A percentile compares a stretch with the other conserved stretches of the same genome.
Conservation (phyloP, 2,888 invertebrate species). For the Apodemia duryi region DNA sequence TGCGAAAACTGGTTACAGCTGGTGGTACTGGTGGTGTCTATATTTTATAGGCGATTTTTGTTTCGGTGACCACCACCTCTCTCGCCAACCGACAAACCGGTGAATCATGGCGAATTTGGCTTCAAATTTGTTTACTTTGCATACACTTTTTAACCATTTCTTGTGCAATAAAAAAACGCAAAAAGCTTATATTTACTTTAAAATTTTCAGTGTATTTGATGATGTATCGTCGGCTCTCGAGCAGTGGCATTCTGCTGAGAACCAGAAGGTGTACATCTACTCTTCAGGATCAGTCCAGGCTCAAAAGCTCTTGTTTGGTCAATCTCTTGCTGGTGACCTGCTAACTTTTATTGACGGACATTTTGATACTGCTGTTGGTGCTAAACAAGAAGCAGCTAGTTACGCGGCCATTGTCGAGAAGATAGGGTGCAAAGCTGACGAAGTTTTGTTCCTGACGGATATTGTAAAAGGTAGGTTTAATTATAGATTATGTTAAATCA, state of each 20-base stretch:
- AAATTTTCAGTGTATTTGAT: conserved; percentile 86
- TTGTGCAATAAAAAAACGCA: too few species aligned
- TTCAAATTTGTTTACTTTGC: too few species aligned
- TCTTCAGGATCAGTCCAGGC: conserved; percentile 95
- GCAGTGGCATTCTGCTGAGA: conserved; percentile 83
- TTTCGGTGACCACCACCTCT: too few species aligned
- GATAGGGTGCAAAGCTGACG: conserved; percentile 81
- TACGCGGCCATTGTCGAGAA: conserved; percentile 87
- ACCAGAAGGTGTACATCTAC: conserved; percentile 87
- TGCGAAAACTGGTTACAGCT: too few species aligned
- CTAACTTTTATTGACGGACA: conserved; percentile 85
- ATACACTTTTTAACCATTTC: too few species aligned
- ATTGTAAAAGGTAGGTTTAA: conserved; percentile 82
- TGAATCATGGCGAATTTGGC: too few species aligned
- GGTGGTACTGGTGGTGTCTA: too few species aligned
- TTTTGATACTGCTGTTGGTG: conserved; percentile 92
- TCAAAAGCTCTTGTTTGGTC: conserved; percentile 91
- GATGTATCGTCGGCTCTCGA: conserved; percentile 89
- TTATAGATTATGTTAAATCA: background rate
- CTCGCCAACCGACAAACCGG: too few species aligned
- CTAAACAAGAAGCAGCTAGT: conserved; percentile 87
- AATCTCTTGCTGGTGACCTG: conserved; percentile 88
- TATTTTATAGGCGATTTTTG: background rate
- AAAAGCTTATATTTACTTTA: conserved; percentile 1
- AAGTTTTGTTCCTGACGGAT: conserved; percentile 93